phyloP scores from a whole-genome alignment of 2,113 vertebrate species.

The Sylvilagus bachmani region DNA sequence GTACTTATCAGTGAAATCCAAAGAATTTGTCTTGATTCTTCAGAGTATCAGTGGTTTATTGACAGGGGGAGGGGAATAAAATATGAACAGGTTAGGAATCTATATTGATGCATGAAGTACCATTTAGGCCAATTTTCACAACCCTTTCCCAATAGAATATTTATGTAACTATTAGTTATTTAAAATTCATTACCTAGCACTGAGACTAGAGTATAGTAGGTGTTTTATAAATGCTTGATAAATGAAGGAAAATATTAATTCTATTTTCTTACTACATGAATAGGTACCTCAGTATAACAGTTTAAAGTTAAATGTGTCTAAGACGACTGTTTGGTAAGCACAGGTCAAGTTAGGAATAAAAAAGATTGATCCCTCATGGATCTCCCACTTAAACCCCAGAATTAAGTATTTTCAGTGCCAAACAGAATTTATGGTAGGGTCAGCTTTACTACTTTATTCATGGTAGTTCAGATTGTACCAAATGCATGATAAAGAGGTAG shows the following conservation, averaged over 20 bases:
- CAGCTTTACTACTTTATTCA: background rate
- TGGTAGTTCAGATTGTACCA: background rate
- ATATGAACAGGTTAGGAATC: background rate
- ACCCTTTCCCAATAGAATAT: background rate
- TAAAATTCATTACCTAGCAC: background rate
- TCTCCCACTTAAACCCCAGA: slow-evolving; percentile 13
- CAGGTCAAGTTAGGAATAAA: background rate
- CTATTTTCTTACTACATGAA: slow-evolving; percentile 32
- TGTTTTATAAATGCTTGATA: slow-evolving; percentile 20
- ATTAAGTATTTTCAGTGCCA: background rate
- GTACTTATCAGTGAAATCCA: background rate
- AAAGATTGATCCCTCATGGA: background rate
- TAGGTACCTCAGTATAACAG: background rate
- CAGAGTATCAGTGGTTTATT: background rate
- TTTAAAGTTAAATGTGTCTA: background rate
- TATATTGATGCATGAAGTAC: background rate
- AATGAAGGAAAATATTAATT: slow-evolving; percentile 34
- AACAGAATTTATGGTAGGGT: background rate
- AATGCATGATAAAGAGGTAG: background rate
- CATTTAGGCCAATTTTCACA: slow-evolving; percentile 26
- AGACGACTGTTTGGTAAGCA: background rate
- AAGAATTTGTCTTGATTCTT: background rate
- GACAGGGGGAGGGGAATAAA: background rate
- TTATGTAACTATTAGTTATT: background rate
- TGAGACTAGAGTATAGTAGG: background rate